A percentile compares a stretch with the other conserved stretches of the same genome.
These are phyloP conservation scores for Silurus aristotelis DNA, from an alignment of 2,797 vertebrate genomes.

Conservation along the genomic window DNA sequence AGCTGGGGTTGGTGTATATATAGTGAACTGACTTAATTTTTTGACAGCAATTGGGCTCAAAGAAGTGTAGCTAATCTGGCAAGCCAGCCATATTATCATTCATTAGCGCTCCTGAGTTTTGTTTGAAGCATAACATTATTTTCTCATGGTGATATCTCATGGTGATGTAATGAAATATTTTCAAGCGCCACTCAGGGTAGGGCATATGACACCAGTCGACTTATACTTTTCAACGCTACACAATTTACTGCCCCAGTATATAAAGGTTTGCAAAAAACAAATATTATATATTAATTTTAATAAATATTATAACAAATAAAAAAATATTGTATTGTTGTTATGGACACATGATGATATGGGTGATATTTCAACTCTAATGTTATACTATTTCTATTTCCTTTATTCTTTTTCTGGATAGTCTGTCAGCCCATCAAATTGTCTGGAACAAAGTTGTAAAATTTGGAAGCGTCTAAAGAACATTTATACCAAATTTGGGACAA, in stretches of 20 bases:
- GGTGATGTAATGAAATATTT: slow-evolving; percentile 5
- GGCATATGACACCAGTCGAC: not conserved
- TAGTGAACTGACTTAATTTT: slow-evolving; percentile 5
- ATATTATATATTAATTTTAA: too few relatives aligned
- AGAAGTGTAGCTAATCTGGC: slow-evolving; percentile 22
- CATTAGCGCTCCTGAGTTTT: not conserved
- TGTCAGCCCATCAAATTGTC: too few relatives aligned
- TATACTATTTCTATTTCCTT: too few relatives aligned
- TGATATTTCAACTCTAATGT: too few relatives aligned
- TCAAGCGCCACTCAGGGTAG: not conserved
- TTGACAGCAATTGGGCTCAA: slow-evolving; percentile 13
- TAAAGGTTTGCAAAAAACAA: not conserved
- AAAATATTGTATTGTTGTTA: too few relatives aligned
- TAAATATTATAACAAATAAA: not conserved
- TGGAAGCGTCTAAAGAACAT: too few relatives aligned
- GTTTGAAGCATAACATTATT: slow-evolving; percentile 9
- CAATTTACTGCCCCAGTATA: not conserved
- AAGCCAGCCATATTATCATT: slow-evolving; percentile 23
- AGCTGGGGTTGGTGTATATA: not conserved
- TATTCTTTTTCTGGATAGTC: too few relatives aligned
- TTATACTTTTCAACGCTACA: not conserved
- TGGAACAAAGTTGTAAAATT: too few relatives aligned
- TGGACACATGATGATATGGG: too few relatives aligned
- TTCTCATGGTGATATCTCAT: not conserved
- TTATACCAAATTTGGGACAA: too few relatives aligned